Base-by-base conservation (phyloP, 2,888 invertebrate species). In the Ornithoptera priamus region DNA sequence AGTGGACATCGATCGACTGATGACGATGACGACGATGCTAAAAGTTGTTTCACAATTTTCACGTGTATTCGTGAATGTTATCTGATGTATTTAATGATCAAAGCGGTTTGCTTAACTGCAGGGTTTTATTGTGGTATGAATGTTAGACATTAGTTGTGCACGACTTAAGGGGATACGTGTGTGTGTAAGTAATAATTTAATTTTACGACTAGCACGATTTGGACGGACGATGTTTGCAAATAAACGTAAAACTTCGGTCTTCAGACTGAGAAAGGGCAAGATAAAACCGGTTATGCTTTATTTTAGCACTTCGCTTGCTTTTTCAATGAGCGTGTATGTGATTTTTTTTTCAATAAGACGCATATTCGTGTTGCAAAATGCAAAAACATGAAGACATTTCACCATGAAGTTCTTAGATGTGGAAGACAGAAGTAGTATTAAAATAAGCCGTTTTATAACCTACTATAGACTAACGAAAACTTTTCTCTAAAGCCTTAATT, bases 191-290 rank as follows among this genome's bases (percentile, higher is more conserved):
- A 22, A 69, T 61, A 65, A 69, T 69, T 69, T 61, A 65, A 61
- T 69, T 68, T 65, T 61, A 65, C 65, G 65, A 61, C 62, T 42
- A 62, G 61, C 69, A 69, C 69, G 69, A 69, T 65, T 46, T 62
- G 58, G 56, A 17, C 46, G 58, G 64, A 60, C 62, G 64, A 68
- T 60, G 53, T 68, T 68, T 64, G 64, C 68, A 59, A 65, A 65
- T 62, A 65, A 67, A 67, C 18, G 53, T 61, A 53, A 22, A 65
- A 69, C 65, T 56, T 57, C 18, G 57, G 46, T 12, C 39, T 30
- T 69, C 60, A 61, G 46, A 57, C 60, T 60, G 64, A 61, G 65
- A 62, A 69, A 69, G 65, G 69, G 61, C 56, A 46, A 12, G 56
- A 61, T 69, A 62, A 57, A 69, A 69, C 69, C 56, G 61, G 65